A percentile compares a stretch with the other conserved stretches of the same genome.
Conservation (phyloP, 1,140 invertebrate species). For the Heliothis subflexa region DNA sequence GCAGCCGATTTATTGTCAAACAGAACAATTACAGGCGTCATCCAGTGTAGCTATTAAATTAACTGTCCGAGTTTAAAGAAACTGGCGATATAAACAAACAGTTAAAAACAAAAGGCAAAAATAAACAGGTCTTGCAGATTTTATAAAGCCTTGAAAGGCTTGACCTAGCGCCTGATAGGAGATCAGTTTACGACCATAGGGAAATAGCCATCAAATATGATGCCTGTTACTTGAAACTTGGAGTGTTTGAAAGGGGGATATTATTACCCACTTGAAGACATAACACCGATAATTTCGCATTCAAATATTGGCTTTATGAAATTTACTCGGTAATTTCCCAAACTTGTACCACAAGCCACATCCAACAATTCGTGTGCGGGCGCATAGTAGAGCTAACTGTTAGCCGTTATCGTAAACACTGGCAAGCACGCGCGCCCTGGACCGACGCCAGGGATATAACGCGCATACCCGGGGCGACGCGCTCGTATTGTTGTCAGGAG, state of each 20-base stretch:
- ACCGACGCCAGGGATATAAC: conserved; percentile 28
- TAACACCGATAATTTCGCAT: too few relatives aligned
- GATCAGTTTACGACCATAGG: too few relatives aligned
- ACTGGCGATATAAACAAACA: background rate
- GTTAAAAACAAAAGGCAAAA: background rate
- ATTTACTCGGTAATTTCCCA: background rate
- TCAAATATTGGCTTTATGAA: background rate
- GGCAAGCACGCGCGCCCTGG: conserved; percentile 33
- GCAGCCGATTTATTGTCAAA: background rate
- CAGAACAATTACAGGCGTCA: conserved; percentile 24
- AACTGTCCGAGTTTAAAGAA: background rate
- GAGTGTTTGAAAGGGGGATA: too few relatives aligned
- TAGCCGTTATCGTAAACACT: conserved; percentile 45
- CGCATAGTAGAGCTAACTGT: conserved; percentile 32
- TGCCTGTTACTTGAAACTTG: too few relatives aligned
- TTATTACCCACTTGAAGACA: too few relatives aligned
- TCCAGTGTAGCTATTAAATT: conserved; percentile 7
- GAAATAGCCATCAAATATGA: too few relatives aligned
- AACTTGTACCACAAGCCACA: background rate
- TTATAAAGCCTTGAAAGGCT: too few relatives aligned
- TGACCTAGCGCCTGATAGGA: too few relatives aligned
- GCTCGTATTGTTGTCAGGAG: background rate
- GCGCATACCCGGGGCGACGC: background rate
- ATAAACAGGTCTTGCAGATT: too few relatives aligned
- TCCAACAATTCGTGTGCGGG: conserved; percentile 14